These are phyloP conservation scores for Colletes collaris DNA, from an alignment of 2,888 invertebrate species.

Conservation along the genomic window DNA sequence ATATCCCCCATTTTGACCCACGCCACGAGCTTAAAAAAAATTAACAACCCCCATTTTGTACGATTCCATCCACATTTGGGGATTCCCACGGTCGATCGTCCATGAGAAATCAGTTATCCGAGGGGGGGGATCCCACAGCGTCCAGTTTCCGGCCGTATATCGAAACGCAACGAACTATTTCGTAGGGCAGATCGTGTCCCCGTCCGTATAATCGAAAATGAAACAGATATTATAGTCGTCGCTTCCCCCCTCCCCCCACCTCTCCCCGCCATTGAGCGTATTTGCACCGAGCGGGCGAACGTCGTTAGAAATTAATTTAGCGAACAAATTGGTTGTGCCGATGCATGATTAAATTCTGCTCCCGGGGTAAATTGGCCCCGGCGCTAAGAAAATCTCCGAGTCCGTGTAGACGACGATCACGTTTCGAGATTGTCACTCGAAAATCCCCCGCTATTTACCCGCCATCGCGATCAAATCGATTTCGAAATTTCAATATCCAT, in stretches of 20 bases:
- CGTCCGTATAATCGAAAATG: constrained; percentile 57
- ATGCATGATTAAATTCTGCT: constrained; percentile 50
- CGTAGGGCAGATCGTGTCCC: constrained; percentile 12
- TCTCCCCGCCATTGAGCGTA: neutral
- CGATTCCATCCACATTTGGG: too few species aligned
- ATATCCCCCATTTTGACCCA: too few species aligned
- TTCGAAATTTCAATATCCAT: constrained; percentile 34
- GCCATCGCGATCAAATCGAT: constrained; percentile 43
- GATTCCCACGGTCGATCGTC: too few species aligned
- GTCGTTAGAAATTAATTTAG: constrained; percentile 55
- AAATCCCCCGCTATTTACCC: constrained; percentile 35
- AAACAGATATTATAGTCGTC: constrained; percentile 56
- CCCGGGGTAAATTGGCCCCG: constrained; percentile 13
- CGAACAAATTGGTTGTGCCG: constrained; percentile 51
- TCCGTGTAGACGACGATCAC: neutral
- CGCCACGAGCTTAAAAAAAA: too few species aligned
- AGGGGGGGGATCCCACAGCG: constrained; percentile 45
- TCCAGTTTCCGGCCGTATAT: constrained; percentile 64
- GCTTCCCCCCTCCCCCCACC: constrained; percentile 32
- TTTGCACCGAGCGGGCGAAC: constrained; percentile 34
- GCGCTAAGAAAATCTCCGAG: constrained; percentile 36
- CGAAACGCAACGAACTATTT: constrained; percentile 64
- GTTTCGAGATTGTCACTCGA: constrained; percentile 12
- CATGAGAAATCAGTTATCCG: neutral
- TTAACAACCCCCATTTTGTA: too few species aligned